Base-by-base conservation (phyloP, 2,888 invertebrate species). In the Polyploca ridens region DNA sequence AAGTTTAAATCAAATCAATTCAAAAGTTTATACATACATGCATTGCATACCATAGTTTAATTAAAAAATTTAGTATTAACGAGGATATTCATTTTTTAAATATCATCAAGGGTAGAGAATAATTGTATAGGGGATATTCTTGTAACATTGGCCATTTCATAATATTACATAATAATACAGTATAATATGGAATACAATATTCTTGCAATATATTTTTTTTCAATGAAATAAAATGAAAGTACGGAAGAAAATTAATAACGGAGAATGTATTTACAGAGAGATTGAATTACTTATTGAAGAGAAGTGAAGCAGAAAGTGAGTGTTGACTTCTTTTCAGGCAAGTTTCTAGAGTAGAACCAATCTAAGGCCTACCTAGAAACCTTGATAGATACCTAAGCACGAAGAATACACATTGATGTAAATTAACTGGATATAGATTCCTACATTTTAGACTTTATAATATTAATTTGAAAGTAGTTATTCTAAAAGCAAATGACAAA, bases 11-110 rank as follows among this genome's bases (percentile, higher is more conserved):
- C 10, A 19, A 19, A 19, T 49, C 16, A 49, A 16, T 3, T 16
- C 62, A 62, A 65, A 70, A 67, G 69, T 65, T 65, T 67, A 63
- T 68, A 70, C 71, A 1, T 27, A 27, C 27, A 27, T 27, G 27
- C 71, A 69, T 6, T 5, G 5, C n/a, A 46, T 73, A 73, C 66
- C 70, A 64, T 67, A 68, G 66, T 68, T 66, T 69, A 67, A 67
- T 69, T 62, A 66, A 65, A 67, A 72, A 68, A 67, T 70, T 72
- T 66, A 67, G 71, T 65, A 66, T 71, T 66, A 70, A 63, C 60
- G 64, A 73, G 69, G 70, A 77, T 73, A 78, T 75, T 78, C 69
- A 66, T 65, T 71, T 75, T 67, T 63, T 62, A 64, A 64, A 70
- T 68, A 68, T 68, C 74, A 74, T 73, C 73, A 74, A 69, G 73